Percentiles rank a stretch among this genome's conserved stretches.
Conservation (phyloP, 1,140 invertebrate species). For the Drosophila pseudoananassae region DNA sequence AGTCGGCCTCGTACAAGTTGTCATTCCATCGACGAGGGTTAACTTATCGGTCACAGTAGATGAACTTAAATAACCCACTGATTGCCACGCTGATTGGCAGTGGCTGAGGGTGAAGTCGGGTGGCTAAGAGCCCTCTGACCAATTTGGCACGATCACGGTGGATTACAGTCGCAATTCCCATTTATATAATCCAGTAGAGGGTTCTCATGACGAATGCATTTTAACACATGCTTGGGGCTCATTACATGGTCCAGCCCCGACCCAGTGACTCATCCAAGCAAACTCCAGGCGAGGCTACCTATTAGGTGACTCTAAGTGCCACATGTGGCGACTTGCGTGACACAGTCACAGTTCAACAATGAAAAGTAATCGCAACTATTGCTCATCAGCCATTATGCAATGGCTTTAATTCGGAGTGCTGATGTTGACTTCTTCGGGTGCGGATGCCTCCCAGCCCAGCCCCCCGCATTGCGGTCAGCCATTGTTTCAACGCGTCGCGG, state of each 20-base stretch:
- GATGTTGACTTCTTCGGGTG: conserved; percentile 35
- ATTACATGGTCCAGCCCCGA: conserved; percentile 31
- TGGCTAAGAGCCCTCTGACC: conserved; percentile 1
- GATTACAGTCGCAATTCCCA: conserved; percentile 1
- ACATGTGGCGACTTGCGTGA: conserved; percentile 49
- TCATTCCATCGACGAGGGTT: conserved; percentile 8
- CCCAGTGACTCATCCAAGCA: conserved; percentile 11
- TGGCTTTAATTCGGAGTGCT: conserved; percentile 13
- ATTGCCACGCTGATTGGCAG: conserved; percentile 15
- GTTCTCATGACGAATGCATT: conserved; percentile 62
- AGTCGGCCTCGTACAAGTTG: conserved; percentile 11
- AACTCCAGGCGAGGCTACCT: not conserved
- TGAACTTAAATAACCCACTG: conserved; percentile 20
- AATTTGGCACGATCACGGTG: conserved; percentile 20
- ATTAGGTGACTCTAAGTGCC: not conserved
- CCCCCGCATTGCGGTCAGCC: conserved; percentile 33
- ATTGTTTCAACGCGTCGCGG: conserved; percentile 55
- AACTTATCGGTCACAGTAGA: conserved; percentile 19
- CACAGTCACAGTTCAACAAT: conserved; percentile 61
- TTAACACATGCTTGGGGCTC: conserved; percentile 18
- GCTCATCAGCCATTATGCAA: conserved; percentile 68
- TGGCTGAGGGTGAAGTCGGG: conserved; percentile 1
- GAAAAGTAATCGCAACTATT: conserved; percentile 69
- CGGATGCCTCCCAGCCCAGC: conserved; percentile 3
- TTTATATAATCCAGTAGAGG: conserved; percentile 16